A percentile compares a stretch with the other conserved stretches of the same genome.
phyloP scores from a whole-genome alignment of 1,140 invertebrate species.

The Drosophila carrolli region DNA sequence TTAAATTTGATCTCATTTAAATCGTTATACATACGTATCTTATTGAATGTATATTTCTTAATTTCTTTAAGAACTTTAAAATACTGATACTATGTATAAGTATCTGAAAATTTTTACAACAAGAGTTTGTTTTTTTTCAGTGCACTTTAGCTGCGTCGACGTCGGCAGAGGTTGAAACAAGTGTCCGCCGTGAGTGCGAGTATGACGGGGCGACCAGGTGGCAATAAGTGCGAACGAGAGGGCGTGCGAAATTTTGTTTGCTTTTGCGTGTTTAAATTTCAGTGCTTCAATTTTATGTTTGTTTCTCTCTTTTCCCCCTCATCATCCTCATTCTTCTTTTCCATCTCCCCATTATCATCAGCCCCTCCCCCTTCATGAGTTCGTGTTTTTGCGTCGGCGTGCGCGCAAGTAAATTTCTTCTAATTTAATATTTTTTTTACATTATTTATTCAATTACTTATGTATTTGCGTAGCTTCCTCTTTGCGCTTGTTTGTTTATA shows the following conservation, averaged over 20 bases:
- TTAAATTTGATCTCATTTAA: too few relatives aligned
- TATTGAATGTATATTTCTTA: background rate
- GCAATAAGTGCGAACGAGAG: slow-evolving; percentile 5
- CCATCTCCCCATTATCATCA: background rate
- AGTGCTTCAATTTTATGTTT: slow-evolving; percentile 71
- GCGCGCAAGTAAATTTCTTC: slow-evolving; percentile 79
- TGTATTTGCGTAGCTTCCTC: slow-evolving; percentile 60
- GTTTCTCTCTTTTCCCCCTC: slow-evolving; percentile 11
- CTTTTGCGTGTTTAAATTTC: slow-evolving; percentile 62
- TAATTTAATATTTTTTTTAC: slow-evolving; percentile 83
- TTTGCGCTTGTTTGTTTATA: slow-evolving; percentile 59
- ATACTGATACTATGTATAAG: too few relatives aligned
- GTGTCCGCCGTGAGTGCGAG: slow-evolving; percentile 17
- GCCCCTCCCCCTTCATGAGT: background rate
- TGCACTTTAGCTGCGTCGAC: slow-evolving; percentile 10
- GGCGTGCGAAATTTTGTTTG: slow-evolving; percentile 34
- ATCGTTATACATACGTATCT: too few relatives aligned
- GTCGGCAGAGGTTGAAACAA: slow-evolving; percentile 9
- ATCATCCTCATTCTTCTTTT: background rate
- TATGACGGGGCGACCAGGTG: background rate
- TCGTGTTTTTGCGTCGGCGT: slow-evolving; percentile 69
- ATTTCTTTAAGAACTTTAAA: too few relatives aligned
- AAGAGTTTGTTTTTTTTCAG: background rate
- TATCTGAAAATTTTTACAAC: too few relatives aligned
- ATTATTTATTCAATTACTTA: slow-evolving; percentile 82